Base-by-base conservation (phyloP, 2,888 invertebrate species). In the Carcina quercana region DNA sequence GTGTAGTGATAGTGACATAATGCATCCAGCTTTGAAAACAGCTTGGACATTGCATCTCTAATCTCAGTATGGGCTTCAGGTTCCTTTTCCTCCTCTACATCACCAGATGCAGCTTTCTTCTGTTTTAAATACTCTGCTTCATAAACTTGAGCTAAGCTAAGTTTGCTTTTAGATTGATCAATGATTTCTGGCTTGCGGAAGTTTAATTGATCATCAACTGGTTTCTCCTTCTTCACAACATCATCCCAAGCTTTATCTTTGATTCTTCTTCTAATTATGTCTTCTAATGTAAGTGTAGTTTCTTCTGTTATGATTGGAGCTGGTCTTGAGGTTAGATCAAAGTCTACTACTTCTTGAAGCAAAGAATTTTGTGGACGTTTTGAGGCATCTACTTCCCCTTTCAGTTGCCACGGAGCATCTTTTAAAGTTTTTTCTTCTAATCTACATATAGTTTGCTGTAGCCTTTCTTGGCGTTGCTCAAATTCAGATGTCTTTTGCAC, bases 221-320 rank as follows among this genome's bases (percentile, higher is more conserved):
- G 93, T 62, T 95, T 95, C 13, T 90, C 88, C 80, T 95, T 97
- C 29, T 92, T 87, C 38, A 90, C 90, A 0, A 97, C 97, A 70
- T 98, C 97, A 66, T 98, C 97, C 91, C 94, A 98, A 0, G 92
- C 91, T 82, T 93, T 89, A 58, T 98, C 96, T 74, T 95, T 96
- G 19, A 98, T 94, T 53, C 98, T 86, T 59, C 92, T 94, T 43
- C 80, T 88, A n/a, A 98, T 96, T 8, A 98, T 89, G 45, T 95
- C 94, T 74, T 98, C 98, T 26, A 99, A 72, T 26, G 89, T 91
- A 3, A 91, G 56, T 1, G 96, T 96, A 0, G 95, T 94, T 64
- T 96, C 90, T 62, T 96, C 95, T 0, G 97, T 98, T 26, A 98
- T 95, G 1, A 95, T 87, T 2, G 97, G 97, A 2, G 97, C 92